These are phyloP conservation scores for Drosophila acutilabella DNA, from an alignment of 2,888 invertebrate species.

Conservation along the genomic window DNA sequence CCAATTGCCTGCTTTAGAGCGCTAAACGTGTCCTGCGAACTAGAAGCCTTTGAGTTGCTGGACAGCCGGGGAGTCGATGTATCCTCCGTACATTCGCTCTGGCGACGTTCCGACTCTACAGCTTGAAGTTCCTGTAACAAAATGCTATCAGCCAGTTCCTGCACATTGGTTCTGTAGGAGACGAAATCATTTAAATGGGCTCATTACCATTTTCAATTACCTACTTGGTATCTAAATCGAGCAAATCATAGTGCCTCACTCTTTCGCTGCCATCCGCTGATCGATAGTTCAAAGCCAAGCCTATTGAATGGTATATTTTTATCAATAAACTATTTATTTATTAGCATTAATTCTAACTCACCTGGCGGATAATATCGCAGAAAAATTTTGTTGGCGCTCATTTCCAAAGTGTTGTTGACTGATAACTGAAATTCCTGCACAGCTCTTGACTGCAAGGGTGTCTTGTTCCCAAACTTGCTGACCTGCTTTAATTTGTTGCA, in stretches of 20 bases:
- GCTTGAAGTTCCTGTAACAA: slow-evolving; percentile 53
- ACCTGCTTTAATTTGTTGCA: slow-evolving; percentile 71
- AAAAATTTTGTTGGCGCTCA: slow-evolving; percentile 89
- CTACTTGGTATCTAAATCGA: slow-evolving; percentile 88
- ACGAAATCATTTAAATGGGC: not conserved
- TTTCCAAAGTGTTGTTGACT: slow-evolving; percentile 71
- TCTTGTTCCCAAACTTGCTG: slow-evolving; percentile 56
- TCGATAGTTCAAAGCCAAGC: slow-evolving; percentile 88
- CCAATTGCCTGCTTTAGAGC: slow-evolving; percentile 88
- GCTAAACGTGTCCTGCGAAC: slow-evolving; percentile 76
- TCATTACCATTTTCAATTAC: slow-evolving; percentile 54
- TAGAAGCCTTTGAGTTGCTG: slow-evolving; percentile 38
- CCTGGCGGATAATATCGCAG: slow-evolving; percentile 91
- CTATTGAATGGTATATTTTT: slow-evolving; percentile 70
- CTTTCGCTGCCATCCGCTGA: slow-evolving; percentile 87
- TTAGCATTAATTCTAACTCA: slow-evolving; percentile 52
- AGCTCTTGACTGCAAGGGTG: not conserved
- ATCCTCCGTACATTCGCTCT: not conserved
- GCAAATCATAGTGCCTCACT: slow-evolving; percentile 88
- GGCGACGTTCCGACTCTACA: slow-evolving; percentile 26
- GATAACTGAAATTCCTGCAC: slow-evolving; percentile 45
- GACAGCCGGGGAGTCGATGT: slow-evolving; percentile 18
- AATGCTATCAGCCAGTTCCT: slow-evolving; percentile 67
- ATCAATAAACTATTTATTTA: not conserved
- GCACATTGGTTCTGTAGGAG: slow-evolving; percentile 53